phyloP scores from a whole-genome alignment of 2,888 invertebrate genomes.

The Nomada lathburiana region DNA sequence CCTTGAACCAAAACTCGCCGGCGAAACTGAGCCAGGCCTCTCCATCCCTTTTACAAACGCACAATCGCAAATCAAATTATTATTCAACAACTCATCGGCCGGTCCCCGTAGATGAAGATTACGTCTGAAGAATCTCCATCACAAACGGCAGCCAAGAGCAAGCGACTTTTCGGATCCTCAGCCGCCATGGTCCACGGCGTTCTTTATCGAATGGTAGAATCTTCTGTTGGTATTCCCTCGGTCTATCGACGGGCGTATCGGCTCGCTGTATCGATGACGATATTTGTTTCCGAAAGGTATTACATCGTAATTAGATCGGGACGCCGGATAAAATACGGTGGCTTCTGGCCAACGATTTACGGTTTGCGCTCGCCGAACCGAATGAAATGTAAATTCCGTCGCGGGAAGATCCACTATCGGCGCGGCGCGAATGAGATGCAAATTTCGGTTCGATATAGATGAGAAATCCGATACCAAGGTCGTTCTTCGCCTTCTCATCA shows the following conservation, averaged over 20 bases:
- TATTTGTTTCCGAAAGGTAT: constrained; percentile 42
- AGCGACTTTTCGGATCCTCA: background rate
- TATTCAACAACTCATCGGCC: background rate
- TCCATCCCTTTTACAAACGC: too few species aligned
- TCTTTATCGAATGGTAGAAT: constrained; percentile 15
- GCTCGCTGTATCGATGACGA: constrained; percentile 15
- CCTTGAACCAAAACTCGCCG: too few species aligned
- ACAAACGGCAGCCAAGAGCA: background rate
- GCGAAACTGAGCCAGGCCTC: too few species aligned
- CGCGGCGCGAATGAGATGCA: constrained; percentile 44
- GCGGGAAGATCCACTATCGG: constrained; percentile 15
- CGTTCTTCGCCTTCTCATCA: constrained; percentile 52
- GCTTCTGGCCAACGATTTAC: background rate
- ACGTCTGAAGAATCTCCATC: background rate
- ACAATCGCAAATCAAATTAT: constrained; percentile 1
- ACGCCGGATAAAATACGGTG: constrained; percentile 27
- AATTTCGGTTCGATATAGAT: constrained; percentile 45
- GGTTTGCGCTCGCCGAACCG: background rate
- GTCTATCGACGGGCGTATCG: background rate
- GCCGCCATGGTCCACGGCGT: background rate
- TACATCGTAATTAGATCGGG: constrained; percentile 46
- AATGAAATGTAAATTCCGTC: constrained; percentile 37
- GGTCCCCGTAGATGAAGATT: background rate
- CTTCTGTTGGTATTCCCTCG: constrained; percentile 28
- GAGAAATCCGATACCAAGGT: constrained; percentile 57